Evolutionary conservation across 2,888 invertebrate species (phyloP), one percentile per base, ranked within the genome.

Genomic region (Eristalis tenax): DNA sequence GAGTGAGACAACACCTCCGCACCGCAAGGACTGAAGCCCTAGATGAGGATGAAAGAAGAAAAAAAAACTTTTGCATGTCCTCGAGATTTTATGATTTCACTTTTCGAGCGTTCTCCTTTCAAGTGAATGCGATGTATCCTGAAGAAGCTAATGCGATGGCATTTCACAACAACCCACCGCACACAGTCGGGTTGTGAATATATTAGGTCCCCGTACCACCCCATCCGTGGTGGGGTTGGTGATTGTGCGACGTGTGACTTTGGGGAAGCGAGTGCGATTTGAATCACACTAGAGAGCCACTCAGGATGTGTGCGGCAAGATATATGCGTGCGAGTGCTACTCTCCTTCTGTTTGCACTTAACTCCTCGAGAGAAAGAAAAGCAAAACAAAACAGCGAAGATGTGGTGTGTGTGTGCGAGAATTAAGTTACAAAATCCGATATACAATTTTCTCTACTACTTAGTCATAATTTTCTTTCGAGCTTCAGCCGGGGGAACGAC

Each of bases 1-100:
- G 69, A 63, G 40, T 56, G 32, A 23, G 40, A 32, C 23, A 26
- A 18, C 66, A 22, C 68, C 40, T 40, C 63, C 8, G 5, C 43
- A 28, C 28, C 4, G 28, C 43, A 59, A 18, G 18, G 32, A 61
- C 66, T n/a, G 64, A 23, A 32, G 73, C 8, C 18, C 50, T 59
- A 59, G 11, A 40, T 23, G 40, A 69, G 28, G 73, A 40, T 22
- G 26, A 43, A 66, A 63, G 15, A 32, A 32, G 10, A 43, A 64
- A 23, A 56, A 28, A 64, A 68, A 61, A 50, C 71, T 4, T 80
- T 83, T 74, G 83, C 76, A 83, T 71, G 83, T 87, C 79, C 75
- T 87, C 59, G 57, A 83, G 87, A 83, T 87, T 83, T 83, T 87
- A 79, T 83, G 83, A 83, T 87, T 87, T 83, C 80, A 80, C 83